Base-by-base conservation (phyloP, 2,888 invertebrate species). In the Strigamia crassipes region DNA sequence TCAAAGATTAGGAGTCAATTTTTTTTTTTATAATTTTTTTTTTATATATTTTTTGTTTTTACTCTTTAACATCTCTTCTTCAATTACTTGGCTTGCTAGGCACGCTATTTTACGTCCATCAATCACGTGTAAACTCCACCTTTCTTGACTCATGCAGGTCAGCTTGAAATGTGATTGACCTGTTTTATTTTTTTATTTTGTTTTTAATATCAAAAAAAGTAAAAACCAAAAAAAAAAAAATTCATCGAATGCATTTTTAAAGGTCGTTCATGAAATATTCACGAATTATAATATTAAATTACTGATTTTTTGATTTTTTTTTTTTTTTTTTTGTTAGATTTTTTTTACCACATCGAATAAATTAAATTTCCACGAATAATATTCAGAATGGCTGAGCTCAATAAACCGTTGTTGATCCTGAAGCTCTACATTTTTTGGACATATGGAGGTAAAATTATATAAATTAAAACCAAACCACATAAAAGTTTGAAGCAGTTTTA, bases 341-440 rank as follows among this genome's bases (percentile, higher is more conserved):
- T n/a, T 51, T 51, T 51, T 51, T 18, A 51, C n/a, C 51, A 51
- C 18, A 15, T 15, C 18, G 51, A n/a, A 51, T 51, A 34, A 34
- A 34, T 51, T 51, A 6, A 18, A 51, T 18, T 51, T 3, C 27
- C 4, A n/a, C 3, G 46, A 51, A n/a, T 51, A n/a, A 38, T 5
- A 41, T 79, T 27, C 79, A 82, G 78, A 15, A 82, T 82, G 82
- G 56, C 79, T 41, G 31, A 31, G 13, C 73, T 83, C 73, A 82
- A 81, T 41, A 66, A 31, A 56, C 18, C 77, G 10, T 42, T 83
- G 18, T 27, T 83, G 34, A 78, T 81, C 51, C 27, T 82, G 31
- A 83, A 83, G 66, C 42, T 82, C n/a, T 56, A 82, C 15, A 73
- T 83, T 12, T 83, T 83, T 77, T 82, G 78, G 61, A 31, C 77